Percentiles rank a stretch among this genome's conserved stretches.
Conservation (phyloP, 2,888 invertebrate genomes). For the Schrankia costaestrigalis region DNA sequence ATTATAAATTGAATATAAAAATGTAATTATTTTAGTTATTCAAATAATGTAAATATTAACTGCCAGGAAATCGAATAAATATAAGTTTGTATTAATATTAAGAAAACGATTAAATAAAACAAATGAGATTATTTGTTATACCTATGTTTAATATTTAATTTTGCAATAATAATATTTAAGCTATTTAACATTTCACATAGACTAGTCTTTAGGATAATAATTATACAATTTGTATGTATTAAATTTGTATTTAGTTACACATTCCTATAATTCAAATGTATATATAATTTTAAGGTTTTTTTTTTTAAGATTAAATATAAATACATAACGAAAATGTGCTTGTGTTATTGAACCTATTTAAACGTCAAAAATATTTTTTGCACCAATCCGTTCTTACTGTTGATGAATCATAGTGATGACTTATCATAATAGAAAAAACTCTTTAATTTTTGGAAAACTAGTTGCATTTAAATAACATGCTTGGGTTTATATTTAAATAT, state of each 20-base stretch:
- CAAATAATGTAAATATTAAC: not conserved
- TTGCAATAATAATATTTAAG: slow-evolving; percentile 36
- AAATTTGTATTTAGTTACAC: slow-evolving; percentile 3
- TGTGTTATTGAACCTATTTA: too few relatives aligned
- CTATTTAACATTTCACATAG: slow-evolving; percentile 29
- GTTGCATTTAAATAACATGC: too few relatives aligned
- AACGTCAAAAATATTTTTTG: too few relatives aligned
- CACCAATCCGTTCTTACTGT: too few relatives aligned
- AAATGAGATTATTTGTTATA: slow-evolving; percentile 30
- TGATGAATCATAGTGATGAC: too few relatives aligned
- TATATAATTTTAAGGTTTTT: slow-evolving; percentile 21
- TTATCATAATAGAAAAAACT: too few relatives aligned
- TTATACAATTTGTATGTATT: slow-evolving; percentile 1
- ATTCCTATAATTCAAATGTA: slow-evolving; percentile 16
- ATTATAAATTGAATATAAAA: too few relatives aligned
- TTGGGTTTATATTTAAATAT: too few relatives aligned
- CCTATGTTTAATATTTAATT: slow-evolving; percentile 19
- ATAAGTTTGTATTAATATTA: not conserved
- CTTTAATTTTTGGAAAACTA: too few relatives aligned
- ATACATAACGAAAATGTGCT: too few relatives aligned
- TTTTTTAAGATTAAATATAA: too few relatives aligned
- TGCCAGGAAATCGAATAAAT: not conserved
- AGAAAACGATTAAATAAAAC: not conserved
- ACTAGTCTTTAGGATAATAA: slow-evolving; percentile 44
- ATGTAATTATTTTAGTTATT: too few relatives aligned